Conservation (phyloP, 1,140 invertebrate genomes). For the Pomacea maculata region DNA sequence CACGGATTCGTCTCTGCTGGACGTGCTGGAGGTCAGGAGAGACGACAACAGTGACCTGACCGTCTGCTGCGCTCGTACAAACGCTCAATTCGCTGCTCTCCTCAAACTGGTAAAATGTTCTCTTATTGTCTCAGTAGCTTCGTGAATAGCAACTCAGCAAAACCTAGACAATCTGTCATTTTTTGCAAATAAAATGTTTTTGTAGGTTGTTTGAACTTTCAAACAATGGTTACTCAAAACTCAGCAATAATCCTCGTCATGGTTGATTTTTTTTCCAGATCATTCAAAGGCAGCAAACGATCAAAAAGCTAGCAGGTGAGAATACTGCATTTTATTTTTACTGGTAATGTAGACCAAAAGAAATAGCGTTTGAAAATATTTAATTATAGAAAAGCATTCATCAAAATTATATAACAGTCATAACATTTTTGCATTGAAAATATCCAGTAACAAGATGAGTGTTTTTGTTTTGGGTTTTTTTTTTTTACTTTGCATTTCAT, state of each 20-base stretch:
- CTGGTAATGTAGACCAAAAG: too few relatives aligned
- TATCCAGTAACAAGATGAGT: too few relatives aligned
- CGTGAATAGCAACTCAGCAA: too few relatives aligned
- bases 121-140: not conserved
- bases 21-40: not conserved
- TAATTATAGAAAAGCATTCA: too few relatives aligned
- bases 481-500: too few relatives aligned
- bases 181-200: not conserved
- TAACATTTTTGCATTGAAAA: too few relatives aligned
- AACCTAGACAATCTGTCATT: too few relatives aligned
- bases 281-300: not conserved
- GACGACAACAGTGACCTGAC: not conserved
- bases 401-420: too few relatives aligned
- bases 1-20: not conserved
- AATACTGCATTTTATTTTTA: not conserved
- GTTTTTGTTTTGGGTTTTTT: too few relatives aligned
- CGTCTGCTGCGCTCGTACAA: not conserved
- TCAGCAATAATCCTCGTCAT: too few relatives aligned
- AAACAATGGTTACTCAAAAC: not conserved
- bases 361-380: too few relatives aligned
- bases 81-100: not conserved
- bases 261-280: not conserved
- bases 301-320: slow-evolving; percentile 3
- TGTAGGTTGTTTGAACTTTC: not conserved
- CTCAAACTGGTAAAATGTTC: not conserved